A percentile compares a stretch with the other conserved stretches of the same genome.
phyloP scores from a whole-genome alignment of 2,113 vertebrate genomes.

The Vanacampus margaritifer region DNA sequence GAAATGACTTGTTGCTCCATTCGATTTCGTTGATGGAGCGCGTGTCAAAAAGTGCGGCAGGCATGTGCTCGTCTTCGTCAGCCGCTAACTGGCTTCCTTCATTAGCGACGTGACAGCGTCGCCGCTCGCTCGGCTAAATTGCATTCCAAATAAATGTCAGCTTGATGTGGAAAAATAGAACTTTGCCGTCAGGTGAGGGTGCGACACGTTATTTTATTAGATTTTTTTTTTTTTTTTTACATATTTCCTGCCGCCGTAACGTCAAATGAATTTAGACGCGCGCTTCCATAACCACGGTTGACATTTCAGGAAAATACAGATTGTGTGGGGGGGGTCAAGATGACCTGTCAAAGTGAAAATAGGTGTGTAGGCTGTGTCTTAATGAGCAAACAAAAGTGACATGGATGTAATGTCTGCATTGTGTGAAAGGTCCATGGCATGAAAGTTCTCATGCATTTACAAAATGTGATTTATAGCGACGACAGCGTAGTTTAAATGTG shows the following conservation, averaged over 20 bases:
- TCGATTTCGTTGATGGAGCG: conserved; percentile 76
- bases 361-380: conserved; percentile 7
- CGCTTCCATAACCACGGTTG: neutral
- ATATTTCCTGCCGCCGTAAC: conserved; percentile 3
- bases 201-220: neutral
- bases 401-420: neutral
- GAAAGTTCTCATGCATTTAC: too few species aligned
- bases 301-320: conserved; percentile 12
- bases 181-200: conserved; percentile 28
- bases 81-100: conserved; percentile 67
- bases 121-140: conserved; percentile 70
- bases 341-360: conserved; percentile 11
- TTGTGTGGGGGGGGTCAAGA: conserved; percentile 5
- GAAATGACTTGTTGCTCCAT: conserved; percentile 59
- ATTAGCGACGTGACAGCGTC: conserved; percentile 70
- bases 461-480: too few species aligned
- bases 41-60: conserved; percentile 65
- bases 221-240: neutral
- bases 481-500: too few species aligned
- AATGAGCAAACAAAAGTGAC: conserved; percentile 28
- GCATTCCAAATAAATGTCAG: conserved; percentile 79
- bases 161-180: conserved; percentile 42
- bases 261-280: conserved; percentile 19
- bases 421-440: neutral
- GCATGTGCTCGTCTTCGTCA: conserved; percentile 76